Conservation (phyloP, 2,797 vertebrate genomes). For the Coendou prehensilis region DNA sequence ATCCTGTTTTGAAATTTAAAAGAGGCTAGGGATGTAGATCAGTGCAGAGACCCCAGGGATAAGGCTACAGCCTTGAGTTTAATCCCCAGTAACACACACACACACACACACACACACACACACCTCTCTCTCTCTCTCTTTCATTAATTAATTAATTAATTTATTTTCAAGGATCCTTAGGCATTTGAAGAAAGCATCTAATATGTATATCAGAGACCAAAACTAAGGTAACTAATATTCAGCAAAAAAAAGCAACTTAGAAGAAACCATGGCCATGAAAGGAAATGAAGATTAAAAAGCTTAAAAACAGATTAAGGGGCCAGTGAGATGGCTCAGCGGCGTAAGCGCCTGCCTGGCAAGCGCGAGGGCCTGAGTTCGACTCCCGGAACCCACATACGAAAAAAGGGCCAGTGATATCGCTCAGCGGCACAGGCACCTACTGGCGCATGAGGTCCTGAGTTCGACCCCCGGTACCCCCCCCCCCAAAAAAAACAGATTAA, state of each 20-base stretch:
- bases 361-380: too few species aligned
- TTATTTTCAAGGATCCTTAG: not conserved
- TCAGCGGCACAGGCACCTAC: too few species aligned
- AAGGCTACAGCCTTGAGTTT: not conserved
- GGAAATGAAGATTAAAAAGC: conserved; percentile 37
- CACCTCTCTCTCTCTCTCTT: too few species aligned
- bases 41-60: not conserved
- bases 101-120: too few species aligned
- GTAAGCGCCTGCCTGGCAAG: too few species aligned
- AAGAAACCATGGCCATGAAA: conserved; percentile 36
- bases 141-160: too few species aligned
- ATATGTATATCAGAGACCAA: not conserved
- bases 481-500: not conserved
- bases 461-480: too few species aligned
- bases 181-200: conserved; percentile 47
- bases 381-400: too few species aligned
- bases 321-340: too few species aligned
- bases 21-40: not conserved
- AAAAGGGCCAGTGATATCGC: too few species aligned
- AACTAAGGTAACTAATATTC: not conserved
- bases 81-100: not conserved
- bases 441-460: too few species aligned
- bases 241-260: conserved; percentile 16
- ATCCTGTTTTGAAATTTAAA: not conserved
- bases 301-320: conserved; percentile 19